These are phyloP conservation scores for Drosophila mayri DNA, from an alignment of 1,140 invertebrate genomes.

Conservation along the genomic window DNA sequence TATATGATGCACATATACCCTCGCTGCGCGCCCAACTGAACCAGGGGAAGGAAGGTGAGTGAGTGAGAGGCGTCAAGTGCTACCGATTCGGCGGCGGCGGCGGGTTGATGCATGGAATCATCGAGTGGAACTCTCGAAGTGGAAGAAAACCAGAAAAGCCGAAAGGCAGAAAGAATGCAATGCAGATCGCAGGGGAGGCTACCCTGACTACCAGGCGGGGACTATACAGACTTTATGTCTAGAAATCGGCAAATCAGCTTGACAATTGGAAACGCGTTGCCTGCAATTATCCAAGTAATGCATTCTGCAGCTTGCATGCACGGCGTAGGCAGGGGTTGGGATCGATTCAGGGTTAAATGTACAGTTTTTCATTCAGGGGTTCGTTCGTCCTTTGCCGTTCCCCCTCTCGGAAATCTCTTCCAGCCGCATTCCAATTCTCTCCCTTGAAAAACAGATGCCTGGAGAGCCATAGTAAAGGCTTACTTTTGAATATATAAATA, in stretches of 20 bases:
- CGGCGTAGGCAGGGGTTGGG: conserved; percentile 46
- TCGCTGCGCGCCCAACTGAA: conserved; percentile 8
- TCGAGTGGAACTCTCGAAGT: conserved; percentile 20
- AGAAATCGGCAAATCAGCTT: conserved; percentile 10
- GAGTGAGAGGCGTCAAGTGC: conserved; percentile 15
- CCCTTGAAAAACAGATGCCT: background rate
- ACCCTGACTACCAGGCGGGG: background rate
- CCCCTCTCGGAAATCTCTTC: background rate
- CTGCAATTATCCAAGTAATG: conserved; percentile 61
- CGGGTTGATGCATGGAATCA: conserved; percentile 31
- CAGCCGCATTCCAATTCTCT: conserved; percentile 17
- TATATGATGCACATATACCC: conserved; percentile 20
- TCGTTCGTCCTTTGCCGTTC: background rate
- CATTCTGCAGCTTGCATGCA: conserved; percentile 45
- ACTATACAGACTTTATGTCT: background rate
- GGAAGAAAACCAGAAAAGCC: conserved; percentile 2
- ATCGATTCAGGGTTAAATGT: conserved; percentile 66
- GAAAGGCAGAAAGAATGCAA: conserved; percentile 17
- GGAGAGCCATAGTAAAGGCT: background rate
- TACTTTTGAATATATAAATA: background rate
- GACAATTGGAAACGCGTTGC: conserved; percentile 28
- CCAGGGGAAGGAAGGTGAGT: conserved; percentile 17
- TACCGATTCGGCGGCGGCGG: conserved; percentile 20
- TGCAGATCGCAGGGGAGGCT: background rate
- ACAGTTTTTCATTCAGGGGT: conserved; percentile 59